phyloP scores from a whole-genome alignment of 2,888 invertebrate species.

The Amiota mariae region DNA sequence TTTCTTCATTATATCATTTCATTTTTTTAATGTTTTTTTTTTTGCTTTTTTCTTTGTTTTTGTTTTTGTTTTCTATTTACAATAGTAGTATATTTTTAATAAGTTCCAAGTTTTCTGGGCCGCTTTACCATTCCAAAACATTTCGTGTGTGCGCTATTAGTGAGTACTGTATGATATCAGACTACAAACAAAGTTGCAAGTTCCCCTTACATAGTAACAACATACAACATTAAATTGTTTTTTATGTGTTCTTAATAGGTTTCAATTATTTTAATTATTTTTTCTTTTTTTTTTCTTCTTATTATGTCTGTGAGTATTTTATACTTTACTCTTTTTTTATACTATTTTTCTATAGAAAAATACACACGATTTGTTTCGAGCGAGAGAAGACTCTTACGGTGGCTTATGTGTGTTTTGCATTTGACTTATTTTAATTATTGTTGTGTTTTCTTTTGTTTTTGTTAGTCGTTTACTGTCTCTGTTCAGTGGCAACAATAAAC shows the following conservation, averaged over 20 bases:
- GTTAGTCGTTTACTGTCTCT: not conserved
- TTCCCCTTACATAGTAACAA: conserved; percentile 2
- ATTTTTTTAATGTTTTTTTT: not conserved
- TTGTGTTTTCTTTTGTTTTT: not conserved
- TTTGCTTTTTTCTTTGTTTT: too few relatives aligned
- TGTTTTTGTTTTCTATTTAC: conserved; percentile 8
- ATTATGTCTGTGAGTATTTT: not conserved
- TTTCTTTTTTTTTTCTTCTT: not conserved
- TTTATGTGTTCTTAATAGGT: conserved; percentile 25
- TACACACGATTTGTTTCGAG: too few relatives aligned
- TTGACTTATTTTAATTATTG: conserved; percentile 15
- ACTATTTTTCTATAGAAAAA: conserved; percentile 1
- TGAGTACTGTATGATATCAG: not conserved
- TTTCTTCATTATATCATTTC: conserved; percentile 19
- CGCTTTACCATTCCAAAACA: not conserved
- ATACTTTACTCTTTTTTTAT: conserved; percentile 10
- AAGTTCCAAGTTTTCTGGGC: not conserved
- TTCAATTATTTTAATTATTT: conserved; percentile 29
- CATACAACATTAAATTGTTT: conserved; percentile 15
- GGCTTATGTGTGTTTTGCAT: conserved; percentile 26
- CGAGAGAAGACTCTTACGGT: conserved; percentile 6
- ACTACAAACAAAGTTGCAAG: not conserved
- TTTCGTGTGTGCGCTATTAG: not conserved
- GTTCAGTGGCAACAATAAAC: too few relatives aligned
- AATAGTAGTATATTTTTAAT: conserved; percentile 21